These are phyloP conservation scores for Merodon equestris DNA, from an alignment of 2,888 invertebrate species.

Conservation along the genomic window DNA sequence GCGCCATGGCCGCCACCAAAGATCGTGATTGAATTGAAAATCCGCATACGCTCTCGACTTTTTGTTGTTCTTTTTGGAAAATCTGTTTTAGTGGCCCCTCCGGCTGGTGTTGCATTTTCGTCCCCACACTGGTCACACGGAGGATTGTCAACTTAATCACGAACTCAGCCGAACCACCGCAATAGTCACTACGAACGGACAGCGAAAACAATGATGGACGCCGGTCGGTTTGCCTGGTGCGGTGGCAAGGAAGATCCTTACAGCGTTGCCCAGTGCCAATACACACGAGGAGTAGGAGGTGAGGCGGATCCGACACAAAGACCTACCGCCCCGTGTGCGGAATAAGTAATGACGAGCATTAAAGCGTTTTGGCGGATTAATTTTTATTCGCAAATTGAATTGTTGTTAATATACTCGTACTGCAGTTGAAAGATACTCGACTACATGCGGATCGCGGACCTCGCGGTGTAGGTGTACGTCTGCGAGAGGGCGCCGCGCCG, in stretches of 20 bases:
- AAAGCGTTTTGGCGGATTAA: conserved; percentile 45
- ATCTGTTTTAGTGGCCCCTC: too few species aligned
- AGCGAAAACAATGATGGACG: neutral
- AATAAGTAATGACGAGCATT: conserved; percentile 60
- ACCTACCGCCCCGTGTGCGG: conserved; percentile 59
- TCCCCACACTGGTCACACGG: neutral
- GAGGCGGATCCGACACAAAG: conserved; percentile 56
- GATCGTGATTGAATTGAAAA: conserved; percentile 62
- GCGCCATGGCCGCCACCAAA: conserved; percentile 6
- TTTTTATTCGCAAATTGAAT: conserved; percentile 61
- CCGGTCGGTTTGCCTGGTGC: conserved; percentile 27
- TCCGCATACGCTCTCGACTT: conserved; percentile 37
- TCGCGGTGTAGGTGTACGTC: neutral
- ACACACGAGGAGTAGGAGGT: conserved; percentile 17
- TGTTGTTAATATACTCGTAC: conserved; percentile 24
- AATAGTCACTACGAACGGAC: neutral
- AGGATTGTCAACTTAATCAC: conserved; percentile 55
- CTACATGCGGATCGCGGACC: neutral
- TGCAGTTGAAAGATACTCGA: conserved; percentile 8
- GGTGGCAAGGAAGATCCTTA: conserved; percentile 28
- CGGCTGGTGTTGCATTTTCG: too few species aligned
- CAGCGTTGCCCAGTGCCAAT: conserved; percentile 8
- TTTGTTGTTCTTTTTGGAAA: conserved; percentile 45
- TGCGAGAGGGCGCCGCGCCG: conserved; percentile 15
- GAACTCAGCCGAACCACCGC: conserved; percentile 38